Percentiles rank a stretch among this genome's conserved stretches.
Conservation (phyloP, 2,113 vertebrate genomes). For the Notarius quadriscutis region DNA sequence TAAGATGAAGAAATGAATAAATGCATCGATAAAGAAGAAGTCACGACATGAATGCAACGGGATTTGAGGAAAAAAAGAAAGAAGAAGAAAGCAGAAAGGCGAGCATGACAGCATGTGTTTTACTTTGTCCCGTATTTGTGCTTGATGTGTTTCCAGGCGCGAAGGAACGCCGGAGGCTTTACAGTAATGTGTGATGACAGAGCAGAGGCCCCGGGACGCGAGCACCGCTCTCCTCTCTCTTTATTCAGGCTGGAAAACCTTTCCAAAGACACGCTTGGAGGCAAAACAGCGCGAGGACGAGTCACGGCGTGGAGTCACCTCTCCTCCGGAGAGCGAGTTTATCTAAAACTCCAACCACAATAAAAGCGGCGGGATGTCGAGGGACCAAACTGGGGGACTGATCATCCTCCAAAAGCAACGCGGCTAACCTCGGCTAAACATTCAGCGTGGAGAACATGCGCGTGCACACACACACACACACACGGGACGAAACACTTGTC, state of each 20-base stretch:
- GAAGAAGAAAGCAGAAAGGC: neutral
- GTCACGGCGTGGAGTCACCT: slow-evolving; percentile 75
- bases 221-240: slow-evolving; percentile 42
- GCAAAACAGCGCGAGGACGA: slow-evolving; percentile 70
- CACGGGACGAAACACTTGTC: slow-evolving; percentile 61
- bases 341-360: slow-evolving; percentile 84
- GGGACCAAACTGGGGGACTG: slow-evolving; percentile 72
- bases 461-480: slow-evolving; percentile 11
- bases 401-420: slow-evolving; percentile 85
- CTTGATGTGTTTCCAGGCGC: slow-evolving; percentile 34
- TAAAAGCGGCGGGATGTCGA: slow-evolving; percentile 76
- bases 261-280: slow-evolving; percentile 49
- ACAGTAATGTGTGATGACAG: slow-evolving; percentile 80
- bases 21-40: neutral
- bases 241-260: slow-evolving; percentile 32
- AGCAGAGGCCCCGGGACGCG: slow-evolving; percentile 65
- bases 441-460: slow-evolving; percentile 36
- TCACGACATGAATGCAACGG: neutral
- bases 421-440: slow-evolving; percentile 75
- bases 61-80: neutral
- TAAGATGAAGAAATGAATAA: neutral
- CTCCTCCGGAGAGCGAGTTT: slow-evolving; percentile 78
- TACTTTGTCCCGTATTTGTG: slow-evolving; percentile 10
- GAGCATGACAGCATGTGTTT: slow-evolving; percentile 30
- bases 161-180: slow-evolving; percentile 21